A percentile compares a stretch with the other conserved stretches of the same genome.
Conservation (phyloP, 2,888 invertebrate genomes). For the Strigamia crassipes region DNA sequence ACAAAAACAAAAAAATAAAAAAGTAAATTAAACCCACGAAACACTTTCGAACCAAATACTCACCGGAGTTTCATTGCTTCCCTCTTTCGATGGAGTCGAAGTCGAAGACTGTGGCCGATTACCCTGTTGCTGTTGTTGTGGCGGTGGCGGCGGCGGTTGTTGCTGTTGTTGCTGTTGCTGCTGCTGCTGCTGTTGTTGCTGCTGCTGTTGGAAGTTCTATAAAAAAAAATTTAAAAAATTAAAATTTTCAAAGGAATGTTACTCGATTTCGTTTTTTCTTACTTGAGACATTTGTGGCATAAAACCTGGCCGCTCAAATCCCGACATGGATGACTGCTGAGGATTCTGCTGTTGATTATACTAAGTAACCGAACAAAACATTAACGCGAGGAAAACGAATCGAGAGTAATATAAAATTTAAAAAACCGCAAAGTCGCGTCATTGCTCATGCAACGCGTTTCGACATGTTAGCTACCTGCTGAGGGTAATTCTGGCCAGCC, state of each 20-base stretch:
- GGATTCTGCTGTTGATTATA: slow-evolving; percentile 21
- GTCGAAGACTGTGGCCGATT: slow-evolving; percentile 11
- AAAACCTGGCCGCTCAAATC: slow-evolving; percentile 5
- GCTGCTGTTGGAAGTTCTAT: not conserved
- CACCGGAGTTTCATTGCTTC: slow-evolving; percentile 16
- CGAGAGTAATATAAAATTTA: no score
- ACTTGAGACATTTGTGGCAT: slow-evolving; percentile 21
- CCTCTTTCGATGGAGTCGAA: not conserved
- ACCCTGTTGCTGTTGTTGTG: not conserved
- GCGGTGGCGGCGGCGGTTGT: not conserved
- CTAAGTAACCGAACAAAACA: not conserved
- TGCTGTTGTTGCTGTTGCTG: not conserved
- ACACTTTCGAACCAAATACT: not conserved
- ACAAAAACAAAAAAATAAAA: no score
- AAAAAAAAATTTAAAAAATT: not conserved
- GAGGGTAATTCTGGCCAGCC: slow-evolving; percentile 5
- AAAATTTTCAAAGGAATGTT: not conserved
- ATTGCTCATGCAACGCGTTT: not conserved
- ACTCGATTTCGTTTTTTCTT: not conserved
- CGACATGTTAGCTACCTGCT: not conserved
- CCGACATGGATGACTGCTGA: slow-evolving; percentile 11
- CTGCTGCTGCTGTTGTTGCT: not conserved
- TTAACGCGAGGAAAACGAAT: not conserved
- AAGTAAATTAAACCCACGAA: no score
- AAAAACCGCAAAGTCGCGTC: no score